Evolutionary conservation across 2,113 vertebrate species (phyloP).

Genomic region (Aix galericulata): DNA sequence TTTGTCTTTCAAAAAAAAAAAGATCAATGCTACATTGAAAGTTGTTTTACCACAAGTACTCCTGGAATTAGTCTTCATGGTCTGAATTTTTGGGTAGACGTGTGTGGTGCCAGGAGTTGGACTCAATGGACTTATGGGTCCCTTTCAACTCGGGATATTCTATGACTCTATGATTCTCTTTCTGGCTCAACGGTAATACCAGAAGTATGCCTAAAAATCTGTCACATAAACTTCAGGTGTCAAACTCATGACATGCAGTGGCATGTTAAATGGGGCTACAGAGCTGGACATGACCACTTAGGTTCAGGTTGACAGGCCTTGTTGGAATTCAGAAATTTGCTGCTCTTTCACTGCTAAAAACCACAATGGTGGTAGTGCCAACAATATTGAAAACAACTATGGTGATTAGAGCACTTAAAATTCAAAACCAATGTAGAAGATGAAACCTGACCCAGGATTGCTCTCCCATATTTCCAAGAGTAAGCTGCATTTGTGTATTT

Average conservation of each 20-base stretch:
- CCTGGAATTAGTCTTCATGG: background rate
- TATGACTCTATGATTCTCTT: background rate
- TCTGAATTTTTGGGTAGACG: no score
- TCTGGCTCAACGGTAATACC: background rate
- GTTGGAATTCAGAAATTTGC: background rate
- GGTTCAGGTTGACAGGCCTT: rapidly evolving
- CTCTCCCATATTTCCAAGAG: rapidly evolving
- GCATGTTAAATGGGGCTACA: background rate
- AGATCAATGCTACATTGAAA: background rate
- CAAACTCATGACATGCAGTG: background rate
- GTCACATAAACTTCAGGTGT: background rate
- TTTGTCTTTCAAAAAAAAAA: background rate
- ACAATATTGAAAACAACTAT: background rate
- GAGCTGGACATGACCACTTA: background rate
- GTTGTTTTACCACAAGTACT: background rate
- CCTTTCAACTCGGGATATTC: no score
- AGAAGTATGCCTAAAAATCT: background rate
- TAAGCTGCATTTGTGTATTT: background rate
- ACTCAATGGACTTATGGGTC: no score
- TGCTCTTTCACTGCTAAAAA: background rate
- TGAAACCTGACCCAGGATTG: background rate
- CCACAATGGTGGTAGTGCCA: background rate
- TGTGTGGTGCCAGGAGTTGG: no score
- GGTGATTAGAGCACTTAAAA: background rate
- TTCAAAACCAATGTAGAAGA: background rate